Evolutionary conservation across 1,140 invertebrate species (phyloP).

Genomic region (Panulirus ornatus): DNA sequence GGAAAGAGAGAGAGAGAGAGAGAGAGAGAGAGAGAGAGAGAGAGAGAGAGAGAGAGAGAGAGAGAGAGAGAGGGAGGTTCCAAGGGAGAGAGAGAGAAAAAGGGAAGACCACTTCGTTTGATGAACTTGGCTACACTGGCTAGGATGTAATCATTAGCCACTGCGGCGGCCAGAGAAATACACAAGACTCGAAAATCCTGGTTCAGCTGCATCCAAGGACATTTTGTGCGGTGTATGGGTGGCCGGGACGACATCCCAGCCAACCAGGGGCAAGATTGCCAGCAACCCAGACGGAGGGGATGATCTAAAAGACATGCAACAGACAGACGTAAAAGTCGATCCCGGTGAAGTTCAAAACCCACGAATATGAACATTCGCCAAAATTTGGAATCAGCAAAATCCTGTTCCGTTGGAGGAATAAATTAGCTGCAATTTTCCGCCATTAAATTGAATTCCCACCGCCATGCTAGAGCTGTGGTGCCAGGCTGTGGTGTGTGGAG

Average conservation of each 20-base stretch:
- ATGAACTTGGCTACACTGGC: not conserved
- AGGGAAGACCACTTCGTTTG: not conserved
- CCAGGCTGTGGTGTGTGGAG: not conserved
- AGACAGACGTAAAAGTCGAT: too few species aligned
- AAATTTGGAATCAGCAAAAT: slow-evolving; percentile 14
- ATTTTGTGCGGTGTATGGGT: not conserved
- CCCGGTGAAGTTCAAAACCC: not conserved
- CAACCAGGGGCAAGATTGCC: too few species aligned
- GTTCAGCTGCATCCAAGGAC: not conserved
- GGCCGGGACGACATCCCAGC: too few species aligned
- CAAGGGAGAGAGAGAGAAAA: not conserved
- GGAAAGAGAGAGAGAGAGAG: not conserved
- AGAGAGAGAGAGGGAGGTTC: not conserved
- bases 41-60: not conserved
- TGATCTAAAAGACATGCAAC: too few species aligned
- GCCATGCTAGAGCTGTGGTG: not conserved
- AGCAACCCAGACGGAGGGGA: too few species aligned
- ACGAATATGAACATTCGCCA: slow-evolving; percentile 8
- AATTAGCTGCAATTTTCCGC: slow-evolving; percentile 22
- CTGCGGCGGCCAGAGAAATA: not conserved
- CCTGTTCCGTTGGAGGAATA: slow-evolving; percentile 5
- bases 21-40: not conserved
- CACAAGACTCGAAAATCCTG: not conserved
- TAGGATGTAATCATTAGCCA: not conserved
- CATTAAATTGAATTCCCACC: slow-evolving; percentile 15